These are phyloP conservation scores for Platycnemis pennipes DNA, from an alignment of 2,888 invertebrate genomes.

Conservation along the genomic window DNA sequence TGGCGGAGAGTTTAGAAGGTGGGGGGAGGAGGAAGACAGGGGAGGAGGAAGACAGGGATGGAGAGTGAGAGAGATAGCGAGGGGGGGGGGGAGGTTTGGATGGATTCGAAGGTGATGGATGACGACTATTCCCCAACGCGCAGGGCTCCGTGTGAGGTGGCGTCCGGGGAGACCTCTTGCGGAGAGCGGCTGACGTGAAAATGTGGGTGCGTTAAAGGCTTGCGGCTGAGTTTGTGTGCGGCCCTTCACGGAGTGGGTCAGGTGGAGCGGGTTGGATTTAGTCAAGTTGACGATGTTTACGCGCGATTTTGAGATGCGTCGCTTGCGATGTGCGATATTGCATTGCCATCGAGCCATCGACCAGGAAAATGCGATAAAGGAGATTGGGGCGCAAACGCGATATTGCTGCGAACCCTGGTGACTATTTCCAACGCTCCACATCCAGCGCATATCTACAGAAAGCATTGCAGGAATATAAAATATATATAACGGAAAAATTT, in stretches of 20 bases:
- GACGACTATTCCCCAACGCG: conserved; percentile 3
- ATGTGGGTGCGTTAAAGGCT: conserved; percentile 16
- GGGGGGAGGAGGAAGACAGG: background rate
- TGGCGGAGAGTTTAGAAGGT: background rate
- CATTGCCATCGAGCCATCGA: too few species aligned
- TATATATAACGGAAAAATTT: too few species aligned
- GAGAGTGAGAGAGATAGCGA: background rate
- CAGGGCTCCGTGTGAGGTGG: background rate
- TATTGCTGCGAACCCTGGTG: too few species aligned
- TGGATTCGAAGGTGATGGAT: background rate
- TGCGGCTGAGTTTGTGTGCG: background rate
- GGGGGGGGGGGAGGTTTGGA: background rate
- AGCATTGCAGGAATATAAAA: too few species aligned
- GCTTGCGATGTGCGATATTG: too few species aligned
- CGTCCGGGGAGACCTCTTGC: conserved; percentile 27
- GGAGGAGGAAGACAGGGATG: background rate
- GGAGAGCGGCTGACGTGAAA: conserved; percentile 14
- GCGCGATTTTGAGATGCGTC: too few species aligned
- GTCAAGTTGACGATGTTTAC: too few species aligned
- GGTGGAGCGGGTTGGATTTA: too few species aligned
- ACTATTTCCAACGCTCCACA: too few species aligned
- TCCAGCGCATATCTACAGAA: too few species aligned
- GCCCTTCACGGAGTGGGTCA: background rate
- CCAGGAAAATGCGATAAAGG: too few species aligned
- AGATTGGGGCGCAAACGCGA: too few species aligned